Evolutionary conservation across 2,888 invertebrate species (phyloP).

Genomic region (Heliconius ismenius): DNA sequence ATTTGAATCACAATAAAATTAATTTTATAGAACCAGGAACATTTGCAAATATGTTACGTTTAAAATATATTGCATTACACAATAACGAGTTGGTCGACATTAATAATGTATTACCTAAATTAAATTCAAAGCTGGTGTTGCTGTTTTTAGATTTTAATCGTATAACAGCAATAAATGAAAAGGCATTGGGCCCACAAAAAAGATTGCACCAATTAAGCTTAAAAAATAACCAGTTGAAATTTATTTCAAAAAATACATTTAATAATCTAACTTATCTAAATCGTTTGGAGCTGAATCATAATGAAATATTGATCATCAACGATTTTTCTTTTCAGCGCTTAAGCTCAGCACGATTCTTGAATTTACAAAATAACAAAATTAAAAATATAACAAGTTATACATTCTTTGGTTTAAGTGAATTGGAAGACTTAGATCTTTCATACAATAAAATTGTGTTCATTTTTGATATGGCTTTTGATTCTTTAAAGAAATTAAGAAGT

Average conservation of each 20-base stretch:
- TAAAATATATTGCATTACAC: slow-evolving; percentile 92
- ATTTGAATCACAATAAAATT: slow-evolving; percentile 93
- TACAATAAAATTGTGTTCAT: slow-evolving; percentile 86
- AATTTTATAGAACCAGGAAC: slow-evolving; percentile 90
- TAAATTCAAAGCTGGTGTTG: slow-evolving; percentile 86
- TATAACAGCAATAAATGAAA: slow-evolving; percentile 87
- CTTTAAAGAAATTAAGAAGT: slow-evolving; percentile 88
- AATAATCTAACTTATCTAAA: slow-evolving; percentile 88
- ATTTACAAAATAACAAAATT: slow-evolving; percentile 88
- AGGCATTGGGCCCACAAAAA: slow-evolving; percentile 89
- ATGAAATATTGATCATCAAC: slow-evolving; percentile 89
- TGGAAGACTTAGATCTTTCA: slow-evolving; percentile 90
- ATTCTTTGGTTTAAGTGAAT: slow-evolving; percentile 87
- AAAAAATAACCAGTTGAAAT: slow-evolving; percentile 88
- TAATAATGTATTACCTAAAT: slow-evolving; percentile 89
- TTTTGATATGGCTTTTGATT: slow-evolving; percentile 88
- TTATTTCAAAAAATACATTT: slow-evolving; percentile 87
- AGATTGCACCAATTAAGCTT: slow-evolving; percentile 91
- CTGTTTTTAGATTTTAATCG: slow-evolving; percentile 90
- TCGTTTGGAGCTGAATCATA: slow-evolving; percentile 89
- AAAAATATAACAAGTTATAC: slow-evolving; percentile 86
- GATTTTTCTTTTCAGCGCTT: slow-evolving; percentile 90
- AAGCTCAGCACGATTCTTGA: slow-evolving; percentile 88
- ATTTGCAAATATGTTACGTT: slow-evolving; percentile 86
- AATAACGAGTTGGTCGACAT: slow-evolving; percentile 89